Conservation (phyloP, 2,797 vertebrate genomes). For the Pseudocheirus occidentalis region DNA sequence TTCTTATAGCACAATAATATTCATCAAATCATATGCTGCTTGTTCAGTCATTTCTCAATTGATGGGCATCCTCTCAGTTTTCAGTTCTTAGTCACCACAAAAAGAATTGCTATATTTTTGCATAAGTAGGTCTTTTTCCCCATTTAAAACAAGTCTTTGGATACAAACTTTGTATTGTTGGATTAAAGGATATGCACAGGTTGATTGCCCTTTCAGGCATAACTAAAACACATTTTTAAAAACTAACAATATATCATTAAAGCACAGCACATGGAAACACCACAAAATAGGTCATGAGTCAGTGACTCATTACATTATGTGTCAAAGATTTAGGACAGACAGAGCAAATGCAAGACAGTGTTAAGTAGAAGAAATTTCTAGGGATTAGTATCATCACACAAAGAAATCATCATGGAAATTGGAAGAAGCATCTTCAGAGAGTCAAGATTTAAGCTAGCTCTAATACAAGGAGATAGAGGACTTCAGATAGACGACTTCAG, state of each 20-base stretch:
- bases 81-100: background rate
- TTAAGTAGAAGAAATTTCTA: background rate
- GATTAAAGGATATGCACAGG: background rate
- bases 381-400: background rate
- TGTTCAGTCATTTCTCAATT: background rate
- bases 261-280: too few relatives aligned
- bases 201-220: too few relatives aligned
- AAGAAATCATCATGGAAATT: background rate
- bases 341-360: background rate
- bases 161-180: background rate
- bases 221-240: background rate
- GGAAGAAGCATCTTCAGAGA: background rate
- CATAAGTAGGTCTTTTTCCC: background rate
- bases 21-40: background rate
- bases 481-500: background rate
- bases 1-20: background rate
- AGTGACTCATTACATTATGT: background rate
- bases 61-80: background rate
- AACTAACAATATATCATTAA: background rate
- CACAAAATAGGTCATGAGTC: background rate
- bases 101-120: background rate
- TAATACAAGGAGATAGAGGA: background rate
- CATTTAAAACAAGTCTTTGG: too few relatives aligned
- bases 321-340: background rate
- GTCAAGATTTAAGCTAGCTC: background rate